phyloP scores from a whole-genome alignment of 1,140 invertebrate species.

The Watersipora subatra region DNA sequence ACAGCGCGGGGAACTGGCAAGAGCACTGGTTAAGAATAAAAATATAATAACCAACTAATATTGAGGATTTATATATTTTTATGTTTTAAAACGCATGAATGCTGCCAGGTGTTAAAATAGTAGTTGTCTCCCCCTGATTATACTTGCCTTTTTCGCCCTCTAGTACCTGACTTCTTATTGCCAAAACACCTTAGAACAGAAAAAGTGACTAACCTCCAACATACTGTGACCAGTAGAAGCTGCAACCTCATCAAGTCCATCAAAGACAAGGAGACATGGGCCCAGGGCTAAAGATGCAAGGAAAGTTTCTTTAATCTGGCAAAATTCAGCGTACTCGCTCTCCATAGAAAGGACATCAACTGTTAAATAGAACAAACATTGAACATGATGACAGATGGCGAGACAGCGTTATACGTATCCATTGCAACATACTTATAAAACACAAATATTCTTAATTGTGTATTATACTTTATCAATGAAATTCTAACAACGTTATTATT shows the following conservation, averaged over 20 bases:
- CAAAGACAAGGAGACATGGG: constrained; percentile 30
- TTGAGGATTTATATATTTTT: too few relatives aligned
- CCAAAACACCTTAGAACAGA: not conserved
- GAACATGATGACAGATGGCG: not conserved
- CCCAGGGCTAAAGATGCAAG: constrained; percentile 21
- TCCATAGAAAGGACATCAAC: constrained; percentile 1
- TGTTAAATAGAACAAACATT: not conserved
- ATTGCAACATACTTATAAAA: not conserved
- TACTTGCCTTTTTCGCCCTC: too few relatives aligned
- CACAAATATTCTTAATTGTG: not conserved
- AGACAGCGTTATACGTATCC: not conserved
- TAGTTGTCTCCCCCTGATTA: too few relatives aligned
- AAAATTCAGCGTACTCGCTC: constrained; percentile 8
- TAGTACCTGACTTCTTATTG: not conserved
- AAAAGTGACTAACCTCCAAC: constrained; percentile 14
- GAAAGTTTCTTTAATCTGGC: constrained; percentile 23
- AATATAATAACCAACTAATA: too few relatives aligned
- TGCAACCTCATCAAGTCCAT: constrained; percentile 31
- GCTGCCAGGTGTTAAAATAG: too few relatives aligned
- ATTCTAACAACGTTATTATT: too few relatives aligned
- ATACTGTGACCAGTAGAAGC: constrained; percentile 14
- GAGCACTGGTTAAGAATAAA: too few relatives aligned
- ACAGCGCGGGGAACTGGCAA: too few relatives aligned
- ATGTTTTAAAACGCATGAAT: too few relatives aligned
- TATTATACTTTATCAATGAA: not conserved